Evolutionary conservation across 2,888 invertebrate species (phyloP).

Genomic region (Drosophila pegasa): DNA sequence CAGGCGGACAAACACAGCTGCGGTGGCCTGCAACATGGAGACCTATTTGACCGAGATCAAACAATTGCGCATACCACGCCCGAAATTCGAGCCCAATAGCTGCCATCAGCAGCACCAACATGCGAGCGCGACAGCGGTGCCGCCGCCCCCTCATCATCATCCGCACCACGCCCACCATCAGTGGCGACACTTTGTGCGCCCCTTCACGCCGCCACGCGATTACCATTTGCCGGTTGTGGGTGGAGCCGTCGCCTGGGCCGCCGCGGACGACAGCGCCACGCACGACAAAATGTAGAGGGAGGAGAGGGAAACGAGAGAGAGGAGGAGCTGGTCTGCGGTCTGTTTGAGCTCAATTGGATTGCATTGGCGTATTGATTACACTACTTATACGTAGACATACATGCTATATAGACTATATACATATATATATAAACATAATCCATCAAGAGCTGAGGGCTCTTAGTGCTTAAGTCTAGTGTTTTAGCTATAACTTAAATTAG

Average conservation of each 20-base stretch:
- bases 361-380: constrained; percentile 53
- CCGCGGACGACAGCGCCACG: constrained; percentile 84
- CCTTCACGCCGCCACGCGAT: constrained; percentile 91
- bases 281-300: constrained; percentile 62
- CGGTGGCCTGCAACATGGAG: constrained; percentile 87
- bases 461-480: constrained; percentile 59
- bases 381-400: constrained; percentile 37
- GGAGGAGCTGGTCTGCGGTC: constrained; percentile 41
- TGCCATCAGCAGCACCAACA: constrained; percentile 75
- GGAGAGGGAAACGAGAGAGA: too few species aligned
- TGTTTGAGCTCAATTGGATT: constrained; percentile 56
- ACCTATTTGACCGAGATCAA: constrained; percentile 94
- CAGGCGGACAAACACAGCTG: constrained; percentile 51
- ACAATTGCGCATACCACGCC: constrained; percentile 92
- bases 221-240: constrained; percentile 88
- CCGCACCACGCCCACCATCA: constrained; percentile 64
- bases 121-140: constrained; percentile 35
- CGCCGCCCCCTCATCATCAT: constrained; percentile 52
- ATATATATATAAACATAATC: constrained; percentile 34
- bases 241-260: constrained; percentile 82
- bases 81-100: constrained; percentile 88
- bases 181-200: constrained; percentile 85
- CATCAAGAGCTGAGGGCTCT: constrained; percentile 53
- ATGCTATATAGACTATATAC: constrained; percentile 22
- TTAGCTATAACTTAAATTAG: constrained; percentile 57